Evolutionary conservation across 1,140 invertebrate species (phyloP), one percentile per base, ranked within the genome.

Genomic region (Zaprionus camerounensis): DNA sequence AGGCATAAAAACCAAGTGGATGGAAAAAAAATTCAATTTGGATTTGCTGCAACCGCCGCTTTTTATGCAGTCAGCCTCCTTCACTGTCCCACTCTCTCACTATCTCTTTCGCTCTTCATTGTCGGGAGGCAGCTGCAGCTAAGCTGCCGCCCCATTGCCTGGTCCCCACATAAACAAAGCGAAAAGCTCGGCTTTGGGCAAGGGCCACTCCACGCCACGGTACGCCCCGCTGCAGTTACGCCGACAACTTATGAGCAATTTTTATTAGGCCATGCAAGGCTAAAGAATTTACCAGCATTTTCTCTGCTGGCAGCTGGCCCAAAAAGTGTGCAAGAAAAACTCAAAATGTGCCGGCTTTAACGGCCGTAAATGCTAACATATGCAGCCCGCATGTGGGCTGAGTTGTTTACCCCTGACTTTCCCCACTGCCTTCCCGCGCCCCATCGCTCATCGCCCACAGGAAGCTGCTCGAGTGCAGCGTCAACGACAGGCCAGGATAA

Each of bases 11-110:
- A 22, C 36, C 68, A 76, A 76, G 68, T 76, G 73, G 61, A 31
- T 55, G 71, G 51, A 74, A 63, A 46, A 46, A 83, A 80, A 88
- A 81, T 88, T 87, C 84, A 88, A 87, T 87, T 87, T 87, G 78
- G 81, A 84, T 87, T 88, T 87, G 44, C 70, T 81, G 76, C 73
- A 70, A 57, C 64, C 71, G 63, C 62, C 58, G 70, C 59, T 64
- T 59, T 72, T 67, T 65, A 62, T 74, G 74, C 78, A 69, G 31
- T 66, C 49, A 26, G 12, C 22, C 41, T 6, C 26, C 2, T 9
- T 17, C 15, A 24, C n/a, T 51, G 15, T n/a, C 61, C 7, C 28
- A 9, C 59, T 20, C 53, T 24, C 31, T 3, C 28, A 4, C 20
- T n/a, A 11, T 3, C 63, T 41, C 36, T 12, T 15, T 20, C 17